A percentile compares a stretch with the other conserved stretches of the same genome.
phyloP scores from a whole-genome alignment of 2,888 invertebrate genomes.

The Thysanoteuthis rhombus region DNA sequence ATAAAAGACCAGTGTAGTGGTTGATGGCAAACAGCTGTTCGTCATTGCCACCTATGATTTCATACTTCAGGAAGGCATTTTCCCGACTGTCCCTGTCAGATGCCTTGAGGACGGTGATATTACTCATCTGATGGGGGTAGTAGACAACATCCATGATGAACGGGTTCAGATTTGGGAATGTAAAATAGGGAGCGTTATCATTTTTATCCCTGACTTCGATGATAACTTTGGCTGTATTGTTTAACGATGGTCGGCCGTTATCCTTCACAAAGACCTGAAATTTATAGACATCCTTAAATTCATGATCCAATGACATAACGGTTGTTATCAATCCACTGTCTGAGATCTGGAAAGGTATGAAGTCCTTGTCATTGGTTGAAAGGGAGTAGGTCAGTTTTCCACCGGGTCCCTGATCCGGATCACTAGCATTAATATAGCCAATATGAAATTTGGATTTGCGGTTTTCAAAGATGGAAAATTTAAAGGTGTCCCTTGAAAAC shows the following conservation, averaged over 20 bases:
- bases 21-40: not conserved
- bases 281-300: not conserved
- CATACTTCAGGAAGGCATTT: not conserved
- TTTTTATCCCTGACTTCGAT: not conserved
- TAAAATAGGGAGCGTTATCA: not conserved
- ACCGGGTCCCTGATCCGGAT: not conserved
- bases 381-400: not conserved
- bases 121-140: not conserved
- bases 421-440: not conserved
- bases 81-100: not conserved
- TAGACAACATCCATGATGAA: not conserved
- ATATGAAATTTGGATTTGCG: not conserved
- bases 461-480: not conserved
- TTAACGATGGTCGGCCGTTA: not conserved
- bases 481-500: not conserved
- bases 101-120: not conserved
- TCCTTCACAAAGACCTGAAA: not conserved
- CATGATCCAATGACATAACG: not conserved
- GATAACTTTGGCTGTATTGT: not conserved
- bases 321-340: not conserved
- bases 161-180: not conserved
- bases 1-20: constrained; percentile 12
- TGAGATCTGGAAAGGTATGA: not conserved
- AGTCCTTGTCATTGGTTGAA: not conserved
- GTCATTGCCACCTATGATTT: not conserved